Conservation (phyloP, 2,113 vertebrate genomes). For the Neogobius melanostomus region DNA sequence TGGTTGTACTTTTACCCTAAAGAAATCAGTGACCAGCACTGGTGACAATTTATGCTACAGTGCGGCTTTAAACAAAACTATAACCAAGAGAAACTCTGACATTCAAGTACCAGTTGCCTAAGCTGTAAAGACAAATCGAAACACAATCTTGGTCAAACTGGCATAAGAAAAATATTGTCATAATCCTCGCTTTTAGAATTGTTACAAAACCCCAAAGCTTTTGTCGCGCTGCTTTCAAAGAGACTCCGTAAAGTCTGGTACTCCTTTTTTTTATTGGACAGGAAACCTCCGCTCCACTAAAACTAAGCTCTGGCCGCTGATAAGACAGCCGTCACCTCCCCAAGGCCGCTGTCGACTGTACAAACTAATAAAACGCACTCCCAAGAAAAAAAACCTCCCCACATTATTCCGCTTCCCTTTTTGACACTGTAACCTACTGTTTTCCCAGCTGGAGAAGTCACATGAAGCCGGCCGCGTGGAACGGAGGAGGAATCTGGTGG, state of each 20-base stretch:
- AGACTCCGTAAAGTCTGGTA: slow-evolving; percentile 23
- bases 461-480: slow-evolving; percentile 25
- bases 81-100: too few relatives aligned
- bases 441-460: slow-evolving; percentile 28
- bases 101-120: too few relatives aligned
- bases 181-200: neutral
- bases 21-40: too few relatives aligned
- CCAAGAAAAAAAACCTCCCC: neutral
- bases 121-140: too few relatives aligned
- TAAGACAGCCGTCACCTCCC: neutral
- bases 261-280: slow-evolving; percentile 15
- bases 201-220: neutral
- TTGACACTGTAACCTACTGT: slow-evolving; percentile 38
- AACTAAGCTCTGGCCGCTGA: neutral
- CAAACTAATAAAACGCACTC: neutral
- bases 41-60: too few relatives aligned
- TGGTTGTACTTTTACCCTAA: too few relatives aligned
- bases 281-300: slow-evolving; percentile 8
- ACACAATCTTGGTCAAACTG: too few relatives aligned
- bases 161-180: neutral
- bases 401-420: slow-evolving; percentile 7
- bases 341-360: neutral
- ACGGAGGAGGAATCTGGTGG: neutral
- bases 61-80: too few relatives aligned
- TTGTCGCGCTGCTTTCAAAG: slow-evolving; percentile 9